A percentile compares a stretch with the other conserved stretches of the same genome.
Conservation (phyloP, 2,888 invertebrate genomes). For the Nudaria mundana region DNA sequence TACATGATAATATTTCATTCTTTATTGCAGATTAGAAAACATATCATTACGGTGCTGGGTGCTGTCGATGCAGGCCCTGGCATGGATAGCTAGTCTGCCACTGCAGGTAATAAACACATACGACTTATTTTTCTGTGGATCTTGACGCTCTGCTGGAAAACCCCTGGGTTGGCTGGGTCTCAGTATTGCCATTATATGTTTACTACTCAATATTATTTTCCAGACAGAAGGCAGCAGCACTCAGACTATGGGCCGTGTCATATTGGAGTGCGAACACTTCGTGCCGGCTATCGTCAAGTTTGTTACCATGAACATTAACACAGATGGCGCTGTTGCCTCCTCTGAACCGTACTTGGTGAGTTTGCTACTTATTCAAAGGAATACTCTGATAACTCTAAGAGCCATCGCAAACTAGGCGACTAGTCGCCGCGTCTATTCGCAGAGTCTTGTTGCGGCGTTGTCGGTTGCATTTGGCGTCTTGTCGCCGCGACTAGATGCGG, state of each 20-base stretch:
- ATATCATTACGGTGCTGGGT: constrained; percentile 87
- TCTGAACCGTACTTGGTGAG: constrained; percentile 70
- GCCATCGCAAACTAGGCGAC: too few relatives aligned
- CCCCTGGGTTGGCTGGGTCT: too few relatives aligned
- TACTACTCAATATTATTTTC: constrained; percentile 2
- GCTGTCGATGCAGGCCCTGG: constrained; percentile 87
- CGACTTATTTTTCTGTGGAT: neutral
- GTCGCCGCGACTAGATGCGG: too few relatives aligned
- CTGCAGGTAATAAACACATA: constrained; percentile 46
- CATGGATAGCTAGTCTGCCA: constrained; percentile 84
- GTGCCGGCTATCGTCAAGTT: constrained; percentile 85
- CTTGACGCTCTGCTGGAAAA: too few relatives aligned
- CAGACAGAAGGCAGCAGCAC: constrained; percentile 67
- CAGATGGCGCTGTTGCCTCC: constrained; percentile 60
- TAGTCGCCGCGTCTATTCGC: too few relatives aligned
- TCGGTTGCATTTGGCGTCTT: too few relatives aligned
- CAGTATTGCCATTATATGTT: neutral
- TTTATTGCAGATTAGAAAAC: constrained; percentile 58
- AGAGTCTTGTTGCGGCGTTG: too few relatives aligned
- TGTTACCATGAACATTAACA: constrained; percentile 81
- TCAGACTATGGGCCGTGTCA: constrained; percentile 83
- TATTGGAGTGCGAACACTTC: constrained; percentile 84
- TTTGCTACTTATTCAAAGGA: too few relatives aligned
- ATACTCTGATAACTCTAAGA: too few relatives aligned
- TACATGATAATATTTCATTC: too few relatives aligned